These are phyloP conservation scores for Empidonax alnorum DNA, from an alignment of 2,113 vertebrate genomes.

Conservation along the genomic window DNA sequence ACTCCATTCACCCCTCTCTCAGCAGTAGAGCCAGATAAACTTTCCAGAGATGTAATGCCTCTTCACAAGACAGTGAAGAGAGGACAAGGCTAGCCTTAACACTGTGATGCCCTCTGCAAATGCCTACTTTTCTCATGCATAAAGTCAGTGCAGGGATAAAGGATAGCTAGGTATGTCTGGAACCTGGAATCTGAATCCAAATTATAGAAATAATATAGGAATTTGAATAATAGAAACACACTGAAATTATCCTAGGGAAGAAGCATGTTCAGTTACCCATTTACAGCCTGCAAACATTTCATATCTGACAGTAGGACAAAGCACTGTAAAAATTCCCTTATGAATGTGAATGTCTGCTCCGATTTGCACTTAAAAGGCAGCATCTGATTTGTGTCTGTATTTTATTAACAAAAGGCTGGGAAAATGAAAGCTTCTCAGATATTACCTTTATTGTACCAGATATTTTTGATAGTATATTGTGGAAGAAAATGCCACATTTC, in stretches of 20 bases:
- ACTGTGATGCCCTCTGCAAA: background rate
- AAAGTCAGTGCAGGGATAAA: background rate
- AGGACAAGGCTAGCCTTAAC: background rate
- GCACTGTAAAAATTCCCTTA: background rate
- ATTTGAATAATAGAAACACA: background rate
- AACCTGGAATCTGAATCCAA: background rate
- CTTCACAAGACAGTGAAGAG: background rate
- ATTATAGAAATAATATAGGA: background rate
- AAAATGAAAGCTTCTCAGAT: background rate
- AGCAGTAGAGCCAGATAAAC: background rate
- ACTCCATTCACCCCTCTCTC: fast-evolving
- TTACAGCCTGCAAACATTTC: background rate
- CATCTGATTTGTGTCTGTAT: background rate
- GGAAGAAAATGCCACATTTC: slow-evolving; percentile 16
- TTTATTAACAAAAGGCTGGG: slow-evolving; percentile 6
- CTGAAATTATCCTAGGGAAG: background rate
- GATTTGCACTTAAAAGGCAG: slow-evolving; percentile 27
- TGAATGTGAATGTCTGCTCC: background rate
- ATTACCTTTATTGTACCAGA: background rate
- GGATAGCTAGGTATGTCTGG: background rate
- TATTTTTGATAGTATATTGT: background rate
- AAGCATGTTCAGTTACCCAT: background rate
- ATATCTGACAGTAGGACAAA: slow-evolving; percentile 33
- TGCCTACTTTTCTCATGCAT: background rate
- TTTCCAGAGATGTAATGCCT: background rate